Base-by-base conservation (phyloP, 2,888 invertebrate species). In the Diplazon laetatorius region DNA sequence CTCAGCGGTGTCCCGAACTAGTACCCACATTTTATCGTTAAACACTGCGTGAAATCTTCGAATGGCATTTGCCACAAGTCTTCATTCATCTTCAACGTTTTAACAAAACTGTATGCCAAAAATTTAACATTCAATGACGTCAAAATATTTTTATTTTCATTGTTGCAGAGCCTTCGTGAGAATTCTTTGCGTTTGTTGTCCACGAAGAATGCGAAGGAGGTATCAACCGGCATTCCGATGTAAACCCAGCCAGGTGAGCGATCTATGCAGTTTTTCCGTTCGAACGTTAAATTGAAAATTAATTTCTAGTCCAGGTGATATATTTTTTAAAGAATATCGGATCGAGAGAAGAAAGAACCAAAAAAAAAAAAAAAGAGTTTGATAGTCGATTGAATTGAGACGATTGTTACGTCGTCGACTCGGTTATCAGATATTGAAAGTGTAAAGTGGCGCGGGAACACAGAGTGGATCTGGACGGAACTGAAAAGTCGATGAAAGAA, bases 121-220 rank as follows among this genome's bases (percentile, higher is more conserved):
- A 30, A 30, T 30, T 30, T 30, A 30, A 5, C 6, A 30, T 30
- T n/a, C n/a, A n/a, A n/a, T n/a, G n/a, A n/a, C n/a, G n/a, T n/a
- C n/a, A n/a, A n/a, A n/a, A n/a, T n/a, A n/a, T n/a, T n/a, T 55
- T 57, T 46, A 39, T n/a, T 44, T 79, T 52, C 6, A 30, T 59
- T 87, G 84, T 94, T 95, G 20, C 95, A 97, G 98, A 91, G 98
- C 98, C 18, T 98, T 98, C 91, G 94, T 96, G 72, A 94, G 97
- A 88, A 96, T 98, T 86, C 92, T 98, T 76, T 98, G 97, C 92
- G 95, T 95, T 57, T 97, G 97, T 92, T 97, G 97, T 91, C 97
- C 97, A 1, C 93, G 96, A 84, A 95, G 95, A 88, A 93, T 97
- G 85, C 93, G 95, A 83, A 93, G 95, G 89, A 95, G 95, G 91